Evolutionary conservation across 2,797 vertebrate species (phyloP).

Genomic region (Capromys pilorides): DNA sequence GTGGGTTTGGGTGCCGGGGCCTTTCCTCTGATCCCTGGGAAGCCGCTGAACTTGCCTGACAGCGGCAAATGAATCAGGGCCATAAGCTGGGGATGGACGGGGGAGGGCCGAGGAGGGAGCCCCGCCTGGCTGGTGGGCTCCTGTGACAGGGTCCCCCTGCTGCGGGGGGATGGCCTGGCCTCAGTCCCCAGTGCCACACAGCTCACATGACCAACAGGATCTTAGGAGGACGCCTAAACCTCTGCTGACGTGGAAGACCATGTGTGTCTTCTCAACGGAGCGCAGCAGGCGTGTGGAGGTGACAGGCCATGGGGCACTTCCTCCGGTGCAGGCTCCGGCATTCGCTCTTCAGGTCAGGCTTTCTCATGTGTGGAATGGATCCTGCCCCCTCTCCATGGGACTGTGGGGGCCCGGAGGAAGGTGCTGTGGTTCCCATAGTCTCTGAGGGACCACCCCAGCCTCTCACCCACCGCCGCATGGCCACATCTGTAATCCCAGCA

Average conservation of each 20-base stretch:
- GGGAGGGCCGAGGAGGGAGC: not conserved
- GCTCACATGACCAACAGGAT: not conserved
- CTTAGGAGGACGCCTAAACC: not conserved
- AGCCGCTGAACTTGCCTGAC: not conserved
- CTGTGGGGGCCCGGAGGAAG: not conserved
- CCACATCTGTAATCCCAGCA: not conserved
- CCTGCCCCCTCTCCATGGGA: not conserved
- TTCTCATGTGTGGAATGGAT: too few relatives aligned
- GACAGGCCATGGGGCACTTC: too few relatives aligned
- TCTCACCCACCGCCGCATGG: too few relatives aligned
- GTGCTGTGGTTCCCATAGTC: not conserved
- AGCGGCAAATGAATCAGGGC: not conserved
- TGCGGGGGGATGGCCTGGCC: not conserved
- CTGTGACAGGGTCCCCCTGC: not conserved
- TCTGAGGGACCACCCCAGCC: not conserved
- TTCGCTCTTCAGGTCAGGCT: too few relatives aligned
- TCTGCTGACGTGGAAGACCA: not conserved
- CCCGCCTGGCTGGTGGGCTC: not conserved
- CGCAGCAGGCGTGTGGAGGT: not conserved
- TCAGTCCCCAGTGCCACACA: not conserved
- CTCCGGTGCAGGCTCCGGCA: too few relatives aligned
- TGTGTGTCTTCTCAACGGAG: not conserved
- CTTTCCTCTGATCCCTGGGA: not conserved
- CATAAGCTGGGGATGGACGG: rapidly evolving
- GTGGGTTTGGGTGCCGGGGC: not conserved